Evolutionary conservation across 53 echinoderm and acorn worm genomes (phyloP), one percentile per base, ranked within the genome.

Genomic region (Stichopus horrens): DNA sequence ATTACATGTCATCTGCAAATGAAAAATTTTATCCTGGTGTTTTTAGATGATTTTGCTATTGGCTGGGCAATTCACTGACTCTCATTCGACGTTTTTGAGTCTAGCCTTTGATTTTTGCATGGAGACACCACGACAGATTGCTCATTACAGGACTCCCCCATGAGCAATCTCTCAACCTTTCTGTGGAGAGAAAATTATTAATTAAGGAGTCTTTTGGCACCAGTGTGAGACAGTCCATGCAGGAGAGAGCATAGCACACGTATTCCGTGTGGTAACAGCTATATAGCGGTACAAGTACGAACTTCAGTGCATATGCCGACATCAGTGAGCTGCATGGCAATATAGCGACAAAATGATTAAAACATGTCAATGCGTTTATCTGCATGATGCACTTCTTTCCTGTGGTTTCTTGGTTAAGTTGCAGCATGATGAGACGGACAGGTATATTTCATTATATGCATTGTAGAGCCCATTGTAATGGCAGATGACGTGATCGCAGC

Each of bases 181-280:
- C 81, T 21, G 56, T 57, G 56, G 81, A 81, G 81, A 81, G 81
- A 81, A 81, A 81, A 81, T 81, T 55, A 81, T 81, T 81, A 81
- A 81, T 81, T 81, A 81, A 81, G 81, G 81, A 81, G 81, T 81
- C 81, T 81, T 81, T 81, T 81, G 81, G 81, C 81, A 81, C 81
- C 81, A 81, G 58, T 56, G 81, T 81, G 81, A 56, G 56, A 81
- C 58, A 58, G 58, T 20, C 81, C 81, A n/a, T 56, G 37, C 37
- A 37, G 37, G 37, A 57, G 22, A 56, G 56, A 71, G n/a, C n/a
- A 81, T 20, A 81, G 57, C 81, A 81, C 81, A 71, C 71, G n/a
- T 37, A 37, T 37, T 37, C 37, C 37, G 37, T 37, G 37, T 37
- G 37, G 37, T 37, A 37, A 37, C 37, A 2, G 37, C 37, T 37